Evolutionary conservation across 2,888 invertebrate species (phyloP), one percentile per base, ranked within the genome.

Genomic region (Melanotus villosus): DNA sequence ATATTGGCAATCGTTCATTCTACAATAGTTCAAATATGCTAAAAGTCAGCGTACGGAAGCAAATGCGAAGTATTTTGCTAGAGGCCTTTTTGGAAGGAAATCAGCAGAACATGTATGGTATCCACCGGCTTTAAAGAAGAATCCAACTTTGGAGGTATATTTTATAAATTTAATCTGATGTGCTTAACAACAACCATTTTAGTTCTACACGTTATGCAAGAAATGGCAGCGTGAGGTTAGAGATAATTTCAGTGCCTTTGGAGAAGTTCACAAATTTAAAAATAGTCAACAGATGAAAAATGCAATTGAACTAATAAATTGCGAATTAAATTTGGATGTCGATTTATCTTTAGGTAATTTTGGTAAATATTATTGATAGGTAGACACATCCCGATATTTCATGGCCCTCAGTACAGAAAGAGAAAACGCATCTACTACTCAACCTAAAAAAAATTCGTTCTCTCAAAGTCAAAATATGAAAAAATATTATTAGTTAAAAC

Each of bases 11-110:
- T 2, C 1, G 5, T 41, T 26, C 60, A 26, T 14, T 52, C 87
- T 72, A n/a, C n/a, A n/a, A n/a, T 86, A 93, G 91, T 93, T 95
- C 79, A 91, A 90, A 77, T 92, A 89, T 75, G 95, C 95, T 14
- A 89, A 90, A 0, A 93, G 93, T 0, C 91, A 94, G 80, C 88
- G 95, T 74, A 89, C 95, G 0, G 87, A 90, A 62, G 89, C 89
- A 77, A 95, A 95, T 83, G 94, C 94, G 0, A 87, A 88, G 76
- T 88, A 89, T 80, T 95, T 95, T 85, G 88, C 91, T 0, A 86
- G 89, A 56, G 95, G 95, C 0, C 83, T 95, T 43, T 95, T 95
- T 85, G 92, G 92, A 10, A 87, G 88, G 71, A 85, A 88, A 75
- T 87, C 88, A 19, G 88, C 89, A 16, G 85, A 87, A 57, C 83